phyloP scores from a whole-genome alignment of 2,113 vertebrate genomes.

The Hyperoodon ampullatus region DNA sequence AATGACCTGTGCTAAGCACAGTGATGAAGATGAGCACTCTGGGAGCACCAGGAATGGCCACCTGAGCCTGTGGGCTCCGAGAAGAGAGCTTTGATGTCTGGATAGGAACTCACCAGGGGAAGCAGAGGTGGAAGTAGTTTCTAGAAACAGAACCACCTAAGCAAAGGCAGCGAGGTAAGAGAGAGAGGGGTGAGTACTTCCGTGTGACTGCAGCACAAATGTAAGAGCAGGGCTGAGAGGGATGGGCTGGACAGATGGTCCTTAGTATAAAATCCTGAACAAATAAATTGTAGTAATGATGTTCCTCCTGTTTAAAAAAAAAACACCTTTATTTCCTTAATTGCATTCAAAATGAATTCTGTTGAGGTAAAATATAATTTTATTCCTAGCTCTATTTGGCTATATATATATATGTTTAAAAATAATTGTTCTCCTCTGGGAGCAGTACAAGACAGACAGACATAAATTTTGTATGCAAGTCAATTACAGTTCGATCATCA shows the following conservation, averaged over 20 bases:
- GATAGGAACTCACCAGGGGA: neutral
- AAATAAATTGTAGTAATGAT: neutral
- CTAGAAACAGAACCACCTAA: neutral
- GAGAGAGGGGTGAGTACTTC: neutral
- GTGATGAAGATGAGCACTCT: neutral
- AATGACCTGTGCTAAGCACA: neutral
- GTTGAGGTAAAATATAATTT: neutral
- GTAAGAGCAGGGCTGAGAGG: neutral
- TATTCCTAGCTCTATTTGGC: neutral
- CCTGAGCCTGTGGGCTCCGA: no score
- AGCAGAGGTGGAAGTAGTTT: neutral
- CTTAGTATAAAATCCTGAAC: neutral
- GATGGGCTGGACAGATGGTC: neutral
- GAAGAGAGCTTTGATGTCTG: neutral
- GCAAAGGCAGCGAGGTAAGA: neutral
- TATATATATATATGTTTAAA: neutral
- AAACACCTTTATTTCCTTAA: neutral
- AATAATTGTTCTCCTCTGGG: neutral
- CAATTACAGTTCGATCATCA: neutral
- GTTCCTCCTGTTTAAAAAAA: neutral
- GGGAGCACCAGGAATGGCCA: rapidly evolving
- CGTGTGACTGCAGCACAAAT: neutral
- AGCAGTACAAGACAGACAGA: neutral
- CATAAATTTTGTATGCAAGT: neutral
- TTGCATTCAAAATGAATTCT: neutral